phyloP scores from a whole-genome alignment of 1,140 invertebrate genomes.

The Sminthurinus signatus region DNA sequence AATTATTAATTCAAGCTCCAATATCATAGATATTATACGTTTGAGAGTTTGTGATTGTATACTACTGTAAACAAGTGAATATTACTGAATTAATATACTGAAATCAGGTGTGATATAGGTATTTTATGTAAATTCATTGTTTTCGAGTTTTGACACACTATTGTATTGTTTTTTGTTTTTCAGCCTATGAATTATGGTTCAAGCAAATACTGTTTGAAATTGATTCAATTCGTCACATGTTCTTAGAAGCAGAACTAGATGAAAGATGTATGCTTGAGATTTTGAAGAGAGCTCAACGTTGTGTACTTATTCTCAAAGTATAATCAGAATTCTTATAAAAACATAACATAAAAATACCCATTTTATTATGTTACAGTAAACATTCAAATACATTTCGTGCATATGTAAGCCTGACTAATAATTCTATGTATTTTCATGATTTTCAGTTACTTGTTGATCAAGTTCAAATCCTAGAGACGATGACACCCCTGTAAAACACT shows the following conservation, averaged over 20 bases:
- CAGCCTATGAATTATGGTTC: slow-evolving; percentile 99
- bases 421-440: background rate
- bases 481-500: slow-evolving; percentile 92
- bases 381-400: background rate
- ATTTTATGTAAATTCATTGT: too few relatives aligned
- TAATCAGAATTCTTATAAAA: background rate
- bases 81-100: too few relatives aligned
- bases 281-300: slow-evolving; percentile 80
- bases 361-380: background rate
- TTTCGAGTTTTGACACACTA: too few relatives aligned
- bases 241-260: slow-evolving; percentile 69
- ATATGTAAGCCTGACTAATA: too few relatives aligned
- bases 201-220: slow-evolving; percentile 98
- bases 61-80: too few relatives aligned
- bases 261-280: slow-evolving; percentile 90
- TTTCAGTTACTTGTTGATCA: slow-evolving; percentile 85
- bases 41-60: too few relatives aligned
- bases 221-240: slow-evolving; percentile 79
- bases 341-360: too few relatives aligned
- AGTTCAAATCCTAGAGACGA: slow-evolving; percentile 94
- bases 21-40: too few relatives aligned
- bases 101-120: too few relatives aligned
- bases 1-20: too few relatives aligned
- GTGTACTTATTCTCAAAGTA: slow-evolving; percentile 92
- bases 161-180: too few relatives aligned